Conservation (phyloP, 2,888 invertebrate genomes). For the Zhuqinia jingwanae region DNA sequence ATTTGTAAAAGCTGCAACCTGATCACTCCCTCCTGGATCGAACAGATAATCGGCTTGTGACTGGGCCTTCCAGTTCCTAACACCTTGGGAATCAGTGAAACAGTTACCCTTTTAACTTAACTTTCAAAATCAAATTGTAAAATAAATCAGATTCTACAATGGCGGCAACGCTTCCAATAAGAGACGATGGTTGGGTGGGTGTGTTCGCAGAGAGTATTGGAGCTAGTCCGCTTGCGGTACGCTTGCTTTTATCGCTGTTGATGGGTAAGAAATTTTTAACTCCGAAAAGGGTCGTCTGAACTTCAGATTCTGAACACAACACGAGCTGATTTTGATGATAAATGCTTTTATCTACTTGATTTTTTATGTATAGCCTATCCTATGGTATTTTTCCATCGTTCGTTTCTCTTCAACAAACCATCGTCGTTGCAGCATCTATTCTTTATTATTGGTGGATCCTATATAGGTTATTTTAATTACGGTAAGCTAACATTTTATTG, state of each 20-base stretch:
- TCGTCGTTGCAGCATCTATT: slow-evolving; percentile 87
- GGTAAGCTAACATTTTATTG: slow-evolving; percentile 82
- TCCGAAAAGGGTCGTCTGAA: background rate
- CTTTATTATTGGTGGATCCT: slow-evolving; percentile 87
- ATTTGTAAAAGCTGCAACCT: too few species aligned
- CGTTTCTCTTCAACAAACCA: slow-evolving; percentile 83
- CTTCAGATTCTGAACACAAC: too few species aligned
- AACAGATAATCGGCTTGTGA: too few species aligned
- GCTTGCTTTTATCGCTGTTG: slow-evolving; percentile 85
- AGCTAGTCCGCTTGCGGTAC: slow-evolving; percentile 85
- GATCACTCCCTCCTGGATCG: too few species aligned
- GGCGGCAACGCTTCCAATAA: background rate
- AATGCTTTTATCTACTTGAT: too few species aligned
- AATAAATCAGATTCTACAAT: slow-evolving; percentile 1
- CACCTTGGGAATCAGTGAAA: background rate
- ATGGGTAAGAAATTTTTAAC: slow-evolving; percentile 86
- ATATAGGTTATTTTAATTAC: slow-evolving; percentile 92
- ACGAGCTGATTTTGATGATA: too few species aligned
- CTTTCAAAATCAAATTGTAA: background rate
- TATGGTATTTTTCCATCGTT: slow-evolving; percentile 86
- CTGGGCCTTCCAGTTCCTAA: too few species aligned
- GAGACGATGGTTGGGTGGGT: slow-evolving; percentile 77
- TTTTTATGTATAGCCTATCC: slow-evolving; percentile 85
- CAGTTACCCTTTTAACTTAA: background rate
- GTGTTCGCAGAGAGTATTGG: slow-evolving; percentile 83